Conservation (phyloP, 2,113 vertebrate genomes). For the Phalacrocorax carbo region DNA sequence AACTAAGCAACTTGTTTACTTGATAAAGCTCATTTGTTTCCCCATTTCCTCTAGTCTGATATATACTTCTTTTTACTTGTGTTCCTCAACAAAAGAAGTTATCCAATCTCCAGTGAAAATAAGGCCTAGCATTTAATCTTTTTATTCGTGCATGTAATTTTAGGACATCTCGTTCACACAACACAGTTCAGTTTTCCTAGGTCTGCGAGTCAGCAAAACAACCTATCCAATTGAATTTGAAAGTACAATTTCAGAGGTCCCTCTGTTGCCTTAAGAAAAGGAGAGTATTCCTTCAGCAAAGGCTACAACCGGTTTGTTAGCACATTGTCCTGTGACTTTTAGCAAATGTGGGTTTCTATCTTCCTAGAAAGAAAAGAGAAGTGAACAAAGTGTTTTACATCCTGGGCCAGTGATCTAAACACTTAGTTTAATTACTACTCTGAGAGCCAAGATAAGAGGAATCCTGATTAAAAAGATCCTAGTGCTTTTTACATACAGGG, state of each 20-base stretch:
- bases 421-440: neutral
- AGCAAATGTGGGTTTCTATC: neutral
- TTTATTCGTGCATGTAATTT: neutral
- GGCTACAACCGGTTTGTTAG: neutral
- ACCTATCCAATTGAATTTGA: neutral
- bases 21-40: neutral
- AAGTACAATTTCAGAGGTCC: neutral
- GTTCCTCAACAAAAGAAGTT: neutral
- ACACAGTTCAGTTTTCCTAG: neutral
- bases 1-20: neutral
- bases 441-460: neutral
- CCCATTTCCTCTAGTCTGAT: neutral
- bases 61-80: neutral
- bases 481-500: neutral
- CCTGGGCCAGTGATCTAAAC: neutral
- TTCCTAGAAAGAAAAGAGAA: neutral
- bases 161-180: neutral
- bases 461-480: neutral
- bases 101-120: neutral
- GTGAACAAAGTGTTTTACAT: neutral
- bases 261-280: neutral
- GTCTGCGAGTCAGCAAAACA: neutral
- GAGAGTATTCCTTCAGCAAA: neutral
- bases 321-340: neutral
- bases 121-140: neutral